Evolutionary conservation across 2,797 vertebrate species (phyloP), one percentile per base, ranked within the genome.

Genomic region (Hyperoplus immaculatus): DNA sequence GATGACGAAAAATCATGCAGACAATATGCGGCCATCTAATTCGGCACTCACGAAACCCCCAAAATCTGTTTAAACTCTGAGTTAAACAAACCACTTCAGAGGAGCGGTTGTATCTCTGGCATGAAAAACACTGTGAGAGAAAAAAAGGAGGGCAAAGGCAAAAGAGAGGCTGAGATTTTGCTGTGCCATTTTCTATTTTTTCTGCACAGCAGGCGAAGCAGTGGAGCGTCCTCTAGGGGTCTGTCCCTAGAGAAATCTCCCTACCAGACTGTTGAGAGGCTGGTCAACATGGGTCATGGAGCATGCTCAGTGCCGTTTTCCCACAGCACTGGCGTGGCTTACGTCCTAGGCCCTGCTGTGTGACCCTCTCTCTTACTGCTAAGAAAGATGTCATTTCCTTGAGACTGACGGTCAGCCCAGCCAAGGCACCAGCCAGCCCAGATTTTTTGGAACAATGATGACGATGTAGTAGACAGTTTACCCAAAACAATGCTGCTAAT

Each of bases 221-320:
- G 39, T 69, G 53, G 65, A 71, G 49, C 10, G 45, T 91, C 74
- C 90, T 89, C 82, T 84, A 21, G 68, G 82, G 84, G 81, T 86
- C 54, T 39, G 9, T 83, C 78, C 71, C 76, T 55, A 45, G 83
- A 89, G 85, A 85, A 77, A 80, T 87, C 78, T 82, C 85, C 16
- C 21, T 21, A 62, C 67, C 90, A 87, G 86, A 78, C 82, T 42
- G 66, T 7, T 47, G 80, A 56, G 69, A 80, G 29, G 12, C 62
- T 65, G 83, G 89, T 88, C 91, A 75, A 1, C 72, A 68, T 73
- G 83, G 91, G 72, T 91, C 77, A 84, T 59, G 5, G 91, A 90
- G 94, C 93, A 94, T 94, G 91, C 90, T 91, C 89, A 49, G 67
- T 87, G 75, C 14, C 9, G 29, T 78, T 94, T 96, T 96, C 95